Conservation (phyloP, 2,113 vertebrate species). For the Oreamnos americanus region DNA sequence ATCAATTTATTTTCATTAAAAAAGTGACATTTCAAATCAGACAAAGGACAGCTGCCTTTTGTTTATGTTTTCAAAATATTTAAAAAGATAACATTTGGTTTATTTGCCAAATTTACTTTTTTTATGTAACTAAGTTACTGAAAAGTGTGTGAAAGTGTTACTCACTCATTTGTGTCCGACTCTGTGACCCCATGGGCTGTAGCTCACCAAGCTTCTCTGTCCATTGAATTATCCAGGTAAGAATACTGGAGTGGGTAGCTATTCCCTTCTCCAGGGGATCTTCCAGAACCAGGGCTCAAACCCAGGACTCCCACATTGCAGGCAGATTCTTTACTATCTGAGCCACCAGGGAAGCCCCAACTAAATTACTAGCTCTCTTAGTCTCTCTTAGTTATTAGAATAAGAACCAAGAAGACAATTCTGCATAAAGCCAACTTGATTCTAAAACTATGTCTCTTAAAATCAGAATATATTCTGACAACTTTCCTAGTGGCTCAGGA, state of each 20-base stretch:
- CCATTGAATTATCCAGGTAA: neutral
- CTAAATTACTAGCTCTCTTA: neutral
- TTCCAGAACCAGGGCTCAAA: neutral
- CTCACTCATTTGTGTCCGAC: neutral
- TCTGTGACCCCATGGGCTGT: neutral
- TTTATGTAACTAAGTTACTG: neutral
- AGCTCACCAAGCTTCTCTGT: neutral
- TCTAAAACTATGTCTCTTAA: neutral
- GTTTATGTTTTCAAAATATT: neutral
- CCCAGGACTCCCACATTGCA: neutral
- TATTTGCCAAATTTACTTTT: neutral
- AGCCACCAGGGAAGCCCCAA: neutral
- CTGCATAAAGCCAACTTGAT: neutral
- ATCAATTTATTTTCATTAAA: neutral
- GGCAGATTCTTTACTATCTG: neutral
- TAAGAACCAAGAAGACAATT: neutral
- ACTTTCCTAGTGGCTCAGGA: neutral
- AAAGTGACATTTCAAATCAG: neutral
- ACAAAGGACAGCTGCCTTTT: neutral
- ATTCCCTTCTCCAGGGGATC: neutral
- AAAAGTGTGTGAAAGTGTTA: neutral
- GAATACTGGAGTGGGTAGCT: neutral
- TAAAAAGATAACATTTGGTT: neutral
- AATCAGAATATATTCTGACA: neutral
- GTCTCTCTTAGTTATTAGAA: neutral